These are phyloP conservation scores for Stomorhina lunata DNA, from an alignment of 2,888 invertebrate species.

Conservation along the genomic window DNA sequence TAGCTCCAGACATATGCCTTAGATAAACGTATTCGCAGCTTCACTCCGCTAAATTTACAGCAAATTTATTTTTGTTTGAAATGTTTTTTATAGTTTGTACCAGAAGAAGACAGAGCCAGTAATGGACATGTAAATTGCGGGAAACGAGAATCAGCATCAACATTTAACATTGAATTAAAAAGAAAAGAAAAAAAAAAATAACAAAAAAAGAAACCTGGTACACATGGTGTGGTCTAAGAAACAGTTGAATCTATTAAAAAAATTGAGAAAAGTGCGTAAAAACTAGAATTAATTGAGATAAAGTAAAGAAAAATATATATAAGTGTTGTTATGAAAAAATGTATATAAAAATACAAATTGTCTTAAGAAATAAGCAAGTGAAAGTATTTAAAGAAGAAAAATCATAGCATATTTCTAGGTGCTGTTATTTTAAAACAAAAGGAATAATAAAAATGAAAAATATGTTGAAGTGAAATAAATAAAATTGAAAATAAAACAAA, in stretches of 20 bases:
- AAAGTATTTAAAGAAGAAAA: slow-evolving; percentile 4
- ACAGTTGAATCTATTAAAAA: slow-evolving; percentile 24
- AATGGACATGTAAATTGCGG: slow-evolving; percentile 59
- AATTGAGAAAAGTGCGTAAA: slow-evolving; percentile 51
- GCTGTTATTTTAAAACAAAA: not conserved
- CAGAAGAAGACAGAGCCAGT: slow-evolving; percentile 23
- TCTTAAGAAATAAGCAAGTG: slow-evolving; percentile 11
- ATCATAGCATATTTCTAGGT: slow-evolving; percentile 30
- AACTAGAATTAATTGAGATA: not conserved
- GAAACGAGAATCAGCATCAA: slow-evolving; percentile 55
- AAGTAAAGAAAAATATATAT: not conserved
- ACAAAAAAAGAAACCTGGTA: not conserved
- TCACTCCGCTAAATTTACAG: slow-evolving; percentile 55
- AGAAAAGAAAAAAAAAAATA: slow-evolving; percentile 11
- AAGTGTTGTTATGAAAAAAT: not conserved
- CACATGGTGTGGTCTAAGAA: slow-evolving; percentile 43
- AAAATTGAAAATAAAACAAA: slow-evolving; percentile 22
- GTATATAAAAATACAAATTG: too few species aligned
- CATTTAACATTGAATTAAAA: slow-evolving; percentile 57
- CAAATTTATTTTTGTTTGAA: slow-evolving; percentile 59
- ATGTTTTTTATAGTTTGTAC: slow-evolving; percentile 50
- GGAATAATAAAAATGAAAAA: slow-evolving; percentile 15
- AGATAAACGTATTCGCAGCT: slow-evolving; percentile 63
- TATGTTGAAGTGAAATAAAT: not conserved
- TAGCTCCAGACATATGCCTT: slow-evolving; percentile 65